Percentiles rank a stretch among this genome's conserved stretches.
phyloP scores from a whole-genome alignment of 2,797 vertebrate species.

The Myiothlypis coronata region DNA sequence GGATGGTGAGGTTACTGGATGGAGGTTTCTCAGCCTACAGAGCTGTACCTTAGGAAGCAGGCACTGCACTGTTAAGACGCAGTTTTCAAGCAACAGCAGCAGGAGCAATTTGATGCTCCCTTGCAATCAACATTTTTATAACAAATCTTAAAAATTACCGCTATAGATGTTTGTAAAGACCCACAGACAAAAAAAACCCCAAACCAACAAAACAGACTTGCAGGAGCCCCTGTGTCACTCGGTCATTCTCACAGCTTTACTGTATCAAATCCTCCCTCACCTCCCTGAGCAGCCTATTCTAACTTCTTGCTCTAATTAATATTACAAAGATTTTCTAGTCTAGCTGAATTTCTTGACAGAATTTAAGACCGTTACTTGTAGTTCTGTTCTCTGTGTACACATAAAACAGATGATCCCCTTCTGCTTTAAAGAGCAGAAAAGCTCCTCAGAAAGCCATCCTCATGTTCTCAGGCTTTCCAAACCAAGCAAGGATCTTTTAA shows the following conservation, averaged over 20 bases:
- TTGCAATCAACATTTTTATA: not conserved
- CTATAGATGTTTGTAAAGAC: not conserved
- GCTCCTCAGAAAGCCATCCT: not conserved
- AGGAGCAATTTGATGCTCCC: not conserved
- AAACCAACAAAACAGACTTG: not conserved
- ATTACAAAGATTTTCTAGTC: not conserved
- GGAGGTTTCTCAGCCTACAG: not conserved
- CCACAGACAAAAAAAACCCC: not conserved
- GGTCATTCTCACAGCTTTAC: not conserved
- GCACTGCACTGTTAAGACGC: not conserved
- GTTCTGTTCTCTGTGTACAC: not conserved
- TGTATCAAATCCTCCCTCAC: accelerated
- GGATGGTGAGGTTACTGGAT: not conserved
- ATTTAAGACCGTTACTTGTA: not conserved
- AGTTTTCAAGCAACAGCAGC: not conserved
- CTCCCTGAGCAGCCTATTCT: not conserved
- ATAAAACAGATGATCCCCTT: not conserved
- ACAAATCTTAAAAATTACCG: not conserved
- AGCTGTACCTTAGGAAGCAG: not conserved
- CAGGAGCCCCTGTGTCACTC: not conserved
- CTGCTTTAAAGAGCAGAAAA: not conserved
- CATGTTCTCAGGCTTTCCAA: not conserved
- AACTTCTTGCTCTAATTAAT: not conserved
- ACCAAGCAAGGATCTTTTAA: not conserved
- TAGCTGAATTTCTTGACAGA: constrained; percentile 1